Evolutionary conservation across 35 echinoderm and acorn worm genomes (phyloP), one percentile per base, ranked within the genome.

Genomic region (Patiria miniata): DNA sequence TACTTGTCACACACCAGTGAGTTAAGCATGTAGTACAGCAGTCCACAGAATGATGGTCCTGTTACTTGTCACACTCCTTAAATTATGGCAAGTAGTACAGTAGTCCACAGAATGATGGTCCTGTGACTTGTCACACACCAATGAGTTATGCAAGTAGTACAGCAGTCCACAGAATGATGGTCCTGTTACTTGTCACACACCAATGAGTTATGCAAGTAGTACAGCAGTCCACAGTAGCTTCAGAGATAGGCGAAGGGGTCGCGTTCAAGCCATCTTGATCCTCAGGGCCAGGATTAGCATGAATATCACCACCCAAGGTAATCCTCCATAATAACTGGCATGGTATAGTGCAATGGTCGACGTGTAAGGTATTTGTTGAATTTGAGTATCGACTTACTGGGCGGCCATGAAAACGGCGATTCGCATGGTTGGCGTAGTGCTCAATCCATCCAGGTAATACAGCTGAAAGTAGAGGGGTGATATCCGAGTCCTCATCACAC

Each of bases 241-340:
- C 55, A 58, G 55, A 23, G 55, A 58, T 58, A 19, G 55, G 1
- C 4, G 55, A 58, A 58, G 55, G 55, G 55, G 55, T 16, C 17
- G 26, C 17, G 55, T 58, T 58, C 55, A 58, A 58, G 55, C 55
- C 55, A 2, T 58, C 26, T 58, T 15, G 55, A 58, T 58, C 55
- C 55, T 58, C 55, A 58, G 55, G 55, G 55, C 55, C 55, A 19
- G 55, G 55, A 58, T 58, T 58, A 23, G 55, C 55, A 58, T 58
- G 55, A 58, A 58, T 58, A 58, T 58, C 1, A 58, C 55, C 55
- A 58, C 55, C 26, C 55, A 15, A 23, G 55, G 55, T 58, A 58
- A 58, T 58, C 55, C 55, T 58, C 55, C 55, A 55, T 55, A 19
- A 58, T 58, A 58, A 58, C 0, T 15, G 55, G 26, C 12, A 58